These are phyloP conservation scores for Drosophila anceps DNA, from an alignment of 2,888 invertebrate genomes.

Conservation along the genomic window DNA sequence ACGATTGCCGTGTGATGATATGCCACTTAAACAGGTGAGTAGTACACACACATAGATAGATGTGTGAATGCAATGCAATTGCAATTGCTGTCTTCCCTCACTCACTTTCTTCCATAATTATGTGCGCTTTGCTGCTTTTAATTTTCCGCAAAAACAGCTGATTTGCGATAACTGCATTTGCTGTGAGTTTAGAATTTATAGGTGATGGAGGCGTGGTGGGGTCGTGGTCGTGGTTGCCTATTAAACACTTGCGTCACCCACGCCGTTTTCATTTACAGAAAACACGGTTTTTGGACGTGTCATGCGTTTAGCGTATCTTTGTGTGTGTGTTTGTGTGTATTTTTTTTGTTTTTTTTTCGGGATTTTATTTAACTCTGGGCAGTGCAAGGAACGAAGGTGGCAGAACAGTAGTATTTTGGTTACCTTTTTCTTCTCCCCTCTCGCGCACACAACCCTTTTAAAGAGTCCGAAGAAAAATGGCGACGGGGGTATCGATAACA, in stretches of 20 bases:
- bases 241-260: slow-evolving; percentile 75
- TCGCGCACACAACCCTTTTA: slow-evolving; percentile 62
- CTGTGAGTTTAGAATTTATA: slow-evolving; percentile 4
- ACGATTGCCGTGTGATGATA: slow-evolving; percentile 84
- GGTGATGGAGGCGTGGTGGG: slow-evolving; percentile 13
- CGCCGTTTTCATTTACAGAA: slow-evolving; percentile 46
- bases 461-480: slow-evolving; percentile 79
- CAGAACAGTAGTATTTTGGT: slow-evolving; percentile 74
- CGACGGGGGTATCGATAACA: slow-evolving; percentile 81
- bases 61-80: neutral
- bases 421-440: slow-evolving; percentile 56
- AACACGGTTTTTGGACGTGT: slow-evolving; percentile 43
- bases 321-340: slow-evolving; percentile 18
- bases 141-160: slow-evolving; percentile 62
- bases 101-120: slow-evolving; percentile 9
- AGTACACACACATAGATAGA: slow-evolving; percentile 22
- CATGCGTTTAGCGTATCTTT: slow-evolving; percentile 42
- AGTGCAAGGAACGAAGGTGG: slow-evolving; percentile 53
- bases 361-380: slow-evolving; percentile 52
- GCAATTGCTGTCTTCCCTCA: neutral
- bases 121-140: slow-evolving; percentile 16
- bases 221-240: slow-evolving; percentile 29
- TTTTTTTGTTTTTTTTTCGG: slow-evolving; percentile 55
- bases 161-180: slow-evolving; percentile 67
- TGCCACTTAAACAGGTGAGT: slow-evolving; percentile 85